A percentile compares a stretch with the other conserved stretches of the same genome.
phyloP scores from a whole-genome alignment of 2,888 invertebrate species.

The Eristalis pertinax region DNA sequence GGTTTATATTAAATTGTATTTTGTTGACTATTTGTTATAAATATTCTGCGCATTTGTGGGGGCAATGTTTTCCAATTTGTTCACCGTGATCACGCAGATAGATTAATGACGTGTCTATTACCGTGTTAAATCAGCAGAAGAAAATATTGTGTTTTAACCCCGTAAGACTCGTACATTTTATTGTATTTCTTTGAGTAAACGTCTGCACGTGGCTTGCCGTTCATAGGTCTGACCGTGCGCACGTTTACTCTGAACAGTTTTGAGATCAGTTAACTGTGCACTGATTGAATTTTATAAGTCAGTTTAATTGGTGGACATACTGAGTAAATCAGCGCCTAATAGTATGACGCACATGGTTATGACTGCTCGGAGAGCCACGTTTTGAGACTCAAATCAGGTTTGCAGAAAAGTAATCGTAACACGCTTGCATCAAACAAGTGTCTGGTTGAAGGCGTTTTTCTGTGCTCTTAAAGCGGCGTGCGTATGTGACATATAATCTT shows the following conservation, averaged over 20 bases:
- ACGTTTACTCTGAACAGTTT: not conserved
- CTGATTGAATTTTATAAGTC: not conserved
- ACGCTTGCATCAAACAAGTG: no score
- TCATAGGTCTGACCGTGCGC: not conserved
- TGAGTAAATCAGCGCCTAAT: not conserved
- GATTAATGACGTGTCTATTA: conserved; percentile 79
- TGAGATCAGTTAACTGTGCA: not conserved
- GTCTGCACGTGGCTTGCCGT: not conserved
- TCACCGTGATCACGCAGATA: conserved; percentile 81
- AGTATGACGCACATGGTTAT: not conserved
- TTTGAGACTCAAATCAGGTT: no score
- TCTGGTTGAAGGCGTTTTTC: no score
- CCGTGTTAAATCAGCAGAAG: conserved; percentile 80
- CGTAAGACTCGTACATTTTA: conserved; percentile 79
- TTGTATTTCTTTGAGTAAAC: not conserved
- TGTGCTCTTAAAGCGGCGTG: no score
- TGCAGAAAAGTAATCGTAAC: no score
- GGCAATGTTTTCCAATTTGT: conserved; percentile 78
- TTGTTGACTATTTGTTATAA: not conserved
- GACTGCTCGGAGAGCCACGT: no score
- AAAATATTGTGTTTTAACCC: conserved; percentile 79
- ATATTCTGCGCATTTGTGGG: conserved; percentile 81
- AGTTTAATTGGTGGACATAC: not conserved
- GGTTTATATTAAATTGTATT: not conserved
- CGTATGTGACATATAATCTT: no score